Evolutionary conservation across 2,888 invertebrate species (phyloP).

Genomic region (Meteorus cinctellus): DNA sequence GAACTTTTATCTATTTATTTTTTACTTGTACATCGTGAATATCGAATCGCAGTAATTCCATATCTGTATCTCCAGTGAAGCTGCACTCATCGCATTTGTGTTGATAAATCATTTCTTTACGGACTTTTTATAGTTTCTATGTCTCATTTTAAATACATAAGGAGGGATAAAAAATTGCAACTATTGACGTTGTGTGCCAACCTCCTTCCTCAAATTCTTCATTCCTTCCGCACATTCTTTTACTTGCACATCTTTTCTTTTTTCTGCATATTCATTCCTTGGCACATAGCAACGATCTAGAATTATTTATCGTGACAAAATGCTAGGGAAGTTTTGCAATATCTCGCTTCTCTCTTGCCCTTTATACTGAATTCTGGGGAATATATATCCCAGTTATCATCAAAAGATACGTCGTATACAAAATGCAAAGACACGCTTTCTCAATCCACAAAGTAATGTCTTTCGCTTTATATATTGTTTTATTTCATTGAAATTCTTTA

Average conservation of each 20-base stretch:
- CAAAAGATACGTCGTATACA: slow-evolving; percentile 17
- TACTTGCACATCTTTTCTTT: neutral
- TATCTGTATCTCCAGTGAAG: too few relatives aligned
- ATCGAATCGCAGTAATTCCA: too few relatives aligned
- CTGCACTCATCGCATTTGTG: too few relatives aligned
- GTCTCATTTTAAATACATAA: neutral
- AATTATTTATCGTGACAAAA: slow-evolving; percentile 51
- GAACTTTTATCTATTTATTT: too few relatives aligned
- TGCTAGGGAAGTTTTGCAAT: slow-evolving; percentile 3
- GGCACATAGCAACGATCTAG: slow-evolving; percentile 50
- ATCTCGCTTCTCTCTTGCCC: neutral
- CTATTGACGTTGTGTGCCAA: neutral
- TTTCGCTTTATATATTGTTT: slow-evolving; percentile 2
- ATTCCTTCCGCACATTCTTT: neutral
- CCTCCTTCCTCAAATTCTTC: neutral
- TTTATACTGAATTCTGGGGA: neutral
- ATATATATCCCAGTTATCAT: slow-evolving; percentile 20
- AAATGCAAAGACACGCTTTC: slow-evolving; percentile 31
- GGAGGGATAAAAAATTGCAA: neutral
- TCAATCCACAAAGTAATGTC: slow-evolving; percentile 20
- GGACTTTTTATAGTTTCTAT: neutral
- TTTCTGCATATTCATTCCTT: slow-evolving; percentile 37
- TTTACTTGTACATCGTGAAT: too few relatives aligned
- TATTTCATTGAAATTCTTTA: neutral
- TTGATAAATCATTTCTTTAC: neutral